Evolutionary conservation across 30 jellyfish, hydroid and myxozoan species (phyloP).

Genomic region (Aurelia aurita): DNA sequence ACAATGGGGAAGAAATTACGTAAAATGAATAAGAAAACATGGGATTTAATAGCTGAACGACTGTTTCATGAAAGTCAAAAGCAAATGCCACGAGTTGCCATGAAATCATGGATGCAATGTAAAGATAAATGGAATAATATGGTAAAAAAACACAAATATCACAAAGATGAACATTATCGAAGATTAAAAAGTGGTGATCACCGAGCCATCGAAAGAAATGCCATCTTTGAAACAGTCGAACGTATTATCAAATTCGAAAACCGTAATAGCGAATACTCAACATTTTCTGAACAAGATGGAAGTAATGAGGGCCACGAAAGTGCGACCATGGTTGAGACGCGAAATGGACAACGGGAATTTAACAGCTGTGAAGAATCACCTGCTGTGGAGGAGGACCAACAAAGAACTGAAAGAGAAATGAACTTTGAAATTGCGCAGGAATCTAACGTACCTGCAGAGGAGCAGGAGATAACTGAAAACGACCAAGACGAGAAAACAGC

Average conservation of each 20-base stretch:
- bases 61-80: conserved; percentile 33
- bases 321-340: conserved; percentile 20
- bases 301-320: neutral
- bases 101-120: conserved; percentile 71
- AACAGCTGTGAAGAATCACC: too few species aligned
- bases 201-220: conserved; percentile 16
- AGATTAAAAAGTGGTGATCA: neutral
- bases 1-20: conserved; percentile 41
- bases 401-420: too few species aligned
- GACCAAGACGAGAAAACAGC: too few species aligned
- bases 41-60: conserved; percentile 44
- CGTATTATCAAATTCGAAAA: neutral
- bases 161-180: conserved; percentile 2
- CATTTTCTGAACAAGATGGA: conserved; percentile 23
- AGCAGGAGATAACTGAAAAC: too few species aligned
- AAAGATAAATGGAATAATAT: conserved; percentile 66
- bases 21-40: conserved; percentile 39
- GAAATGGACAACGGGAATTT: neutral
- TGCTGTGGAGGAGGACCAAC: too few species aligned
- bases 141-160: conserved; percentile 49
- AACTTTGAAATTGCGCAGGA: too few species aligned
- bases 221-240: conserved; percentile 41
- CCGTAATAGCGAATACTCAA: neutral
- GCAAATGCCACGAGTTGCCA: conserved; percentile 38
- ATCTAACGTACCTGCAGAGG: too few species aligned